A percentile compares a stretch with the other conserved stretches of the same genome.
These are phyloP conservation scores for Rhodeus uyekii DNA, from an alignment of 2,797 vertebrate species.

Conservation along the genomic window DNA sequence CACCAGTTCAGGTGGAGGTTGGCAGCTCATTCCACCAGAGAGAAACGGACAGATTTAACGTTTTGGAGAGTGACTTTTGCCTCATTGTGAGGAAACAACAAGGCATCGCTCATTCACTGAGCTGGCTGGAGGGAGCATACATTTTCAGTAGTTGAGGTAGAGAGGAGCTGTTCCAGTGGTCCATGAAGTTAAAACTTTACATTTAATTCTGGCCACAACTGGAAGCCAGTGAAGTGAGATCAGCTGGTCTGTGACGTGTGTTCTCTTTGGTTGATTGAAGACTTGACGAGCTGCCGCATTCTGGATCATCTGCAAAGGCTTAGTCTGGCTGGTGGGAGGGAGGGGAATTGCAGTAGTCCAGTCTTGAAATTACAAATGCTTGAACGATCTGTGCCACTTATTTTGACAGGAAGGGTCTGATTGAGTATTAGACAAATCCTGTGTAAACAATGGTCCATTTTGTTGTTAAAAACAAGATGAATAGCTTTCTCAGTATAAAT, in stretches of 20 bases:
- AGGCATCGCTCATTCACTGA: neutral
- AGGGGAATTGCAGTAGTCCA: neutral
- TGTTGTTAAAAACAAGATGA: neutral
- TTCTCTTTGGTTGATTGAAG: neutral
- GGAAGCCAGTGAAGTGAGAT: neutral
- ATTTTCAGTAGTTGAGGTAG: neutral
- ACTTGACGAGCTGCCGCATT: neutral
- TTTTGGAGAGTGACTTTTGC: neutral
- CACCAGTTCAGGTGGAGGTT: neutral
- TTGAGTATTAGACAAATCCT: neutral
- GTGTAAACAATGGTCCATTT: neutral
- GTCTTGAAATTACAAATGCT: neutral
- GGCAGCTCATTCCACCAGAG: neutral
- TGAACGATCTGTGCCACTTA: neutral
- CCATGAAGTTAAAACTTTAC: neutral
- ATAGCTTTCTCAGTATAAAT: neutral
- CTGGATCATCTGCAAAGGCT: neutral
- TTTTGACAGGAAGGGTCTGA: neutral
- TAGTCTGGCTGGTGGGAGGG: neutral
- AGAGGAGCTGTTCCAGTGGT: neutral
- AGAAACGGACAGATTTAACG: neutral
- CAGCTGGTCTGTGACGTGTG: neutral
- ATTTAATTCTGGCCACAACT: neutral
- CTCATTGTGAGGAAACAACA: neutral
- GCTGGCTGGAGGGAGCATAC: too few species aligned